These are phyloP conservation scores for Heliconius congener DNA, from an alignment of 1,140 invertebrate genomes.

Conservation along the genomic window DNA sequence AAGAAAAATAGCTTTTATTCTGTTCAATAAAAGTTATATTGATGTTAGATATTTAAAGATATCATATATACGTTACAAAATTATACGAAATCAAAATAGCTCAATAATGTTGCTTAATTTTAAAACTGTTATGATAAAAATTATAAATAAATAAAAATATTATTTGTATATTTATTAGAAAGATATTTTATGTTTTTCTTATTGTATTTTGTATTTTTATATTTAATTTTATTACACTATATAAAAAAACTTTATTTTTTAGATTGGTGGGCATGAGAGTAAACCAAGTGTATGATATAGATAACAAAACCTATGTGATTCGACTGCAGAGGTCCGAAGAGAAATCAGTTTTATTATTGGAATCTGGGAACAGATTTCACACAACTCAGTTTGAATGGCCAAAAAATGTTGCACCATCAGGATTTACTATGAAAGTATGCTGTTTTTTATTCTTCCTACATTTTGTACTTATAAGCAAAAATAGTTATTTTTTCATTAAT, in stretches of 20 bases:
- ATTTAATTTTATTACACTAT: not conserved
- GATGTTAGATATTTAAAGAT: too few relatives aligned
- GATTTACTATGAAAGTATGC: conserved; percentile 97
- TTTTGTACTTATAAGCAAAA: not conserved
- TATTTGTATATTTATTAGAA: too few relatives aligned
- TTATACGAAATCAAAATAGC: too few relatives aligned
- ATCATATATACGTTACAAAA: too few relatives aligned
- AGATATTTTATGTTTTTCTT: too few relatives aligned
- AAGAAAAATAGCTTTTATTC: too few relatives aligned
- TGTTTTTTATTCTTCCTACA: not conserved
- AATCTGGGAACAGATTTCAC: conserved; percentile 97
- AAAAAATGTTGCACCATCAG: conserved; percentile 96
- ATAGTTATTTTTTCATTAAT: not conserved
- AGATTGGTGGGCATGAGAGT: conserved; percentile 96
- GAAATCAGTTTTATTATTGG: conserved; percentile 94
- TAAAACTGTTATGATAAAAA: too few relatives aligned
- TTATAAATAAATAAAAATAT: too few relatives aligned
- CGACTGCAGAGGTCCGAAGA: conserved; percentile 91
- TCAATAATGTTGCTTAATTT: too few relatives aligned
- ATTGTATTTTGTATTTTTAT: not conserved
- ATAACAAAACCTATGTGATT: conserved; percentile 98
- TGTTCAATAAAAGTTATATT: too few relatives aligned
- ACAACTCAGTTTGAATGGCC: conserved; percentile 98
- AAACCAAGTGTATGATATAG: conserved; percentile 98
- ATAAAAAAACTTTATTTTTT: conserved; percentile 28